Evolutionary conservation across 2,797 vertebrate species (phyloP), one percentile per base, ranked within the genome.

Genomic region (Columba guinea): DNA sequence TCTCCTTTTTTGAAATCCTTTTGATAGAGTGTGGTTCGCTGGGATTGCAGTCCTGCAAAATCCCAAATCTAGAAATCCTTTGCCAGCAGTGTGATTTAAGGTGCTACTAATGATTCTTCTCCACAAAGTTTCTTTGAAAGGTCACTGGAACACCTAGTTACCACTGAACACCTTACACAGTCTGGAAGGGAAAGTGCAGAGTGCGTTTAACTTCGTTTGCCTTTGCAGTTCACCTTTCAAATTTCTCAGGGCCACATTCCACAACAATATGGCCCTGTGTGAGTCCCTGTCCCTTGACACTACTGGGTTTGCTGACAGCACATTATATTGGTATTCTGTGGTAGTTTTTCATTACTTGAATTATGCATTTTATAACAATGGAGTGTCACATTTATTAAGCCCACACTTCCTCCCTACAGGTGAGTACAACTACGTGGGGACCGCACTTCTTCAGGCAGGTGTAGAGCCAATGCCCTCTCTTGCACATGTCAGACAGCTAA

Each of bases 401-500:
- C 74, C 27, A 3, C 44, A 51, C 51, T 89, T 89, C 77, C 84
- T 95, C 83, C 93, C 77, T 84, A 18, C 97, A 99, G 99, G 98
- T 7, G 98, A 98, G 65, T 97, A 97, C 92, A 98, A 97, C 96
- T 98, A 98, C 85, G 81, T 98, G 97, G 98, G 98, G 37, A 98
- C 97, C 7, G 95, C 94, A 2, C 97, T 98, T 23, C 97, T 91
- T 22, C 98, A 97, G 88, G 56, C 85, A 23, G 93, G 97, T 19
- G 77, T 96, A 35, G 98, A 98, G 73, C 98, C 98, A 34, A 84
- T 98, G 98, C 98, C 98, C 48, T 98, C 98, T 9, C 97, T 98
- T 5, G 97, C 97, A 34, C 98, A 98, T 5, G 97, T 99, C 82
- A 97, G 98, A 8, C 98, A 99, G 96, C 98, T 99, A 15, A 90